Evolutionary conservation across 1,140 invertebrate species (phyloP), one percentile per base, ranked within the genome.

Genomic region (Mercenaria mercenaria): DNA sequence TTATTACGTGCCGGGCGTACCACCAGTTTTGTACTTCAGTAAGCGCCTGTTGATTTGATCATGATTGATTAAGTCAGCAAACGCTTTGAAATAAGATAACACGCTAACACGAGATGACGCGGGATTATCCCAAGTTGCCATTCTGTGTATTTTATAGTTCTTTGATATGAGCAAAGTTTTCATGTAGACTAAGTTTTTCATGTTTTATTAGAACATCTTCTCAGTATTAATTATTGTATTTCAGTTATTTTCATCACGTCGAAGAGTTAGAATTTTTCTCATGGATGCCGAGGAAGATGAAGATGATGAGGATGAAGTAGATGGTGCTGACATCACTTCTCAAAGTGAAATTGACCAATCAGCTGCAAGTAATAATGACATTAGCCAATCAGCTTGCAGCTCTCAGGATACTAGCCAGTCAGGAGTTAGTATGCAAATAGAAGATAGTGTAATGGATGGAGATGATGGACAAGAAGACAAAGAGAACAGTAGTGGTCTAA

Each of bases 231-330:
- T n/a, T 72, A 23, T 20, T 72, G 20, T 72, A 11, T 72, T 67
- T 20, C 85, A 95, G 83, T 96, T 99, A 18, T 98, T 98, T 26
- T 97, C 98, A 93, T 98, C 97, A 91, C 96, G 96, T 88, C 97
- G 98, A 81, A 98, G 98, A 95, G 97, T 99, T 61, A 96, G 98
- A 88, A 96, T 99, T 50, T 98, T 98, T 93, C 98, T 99, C 95
- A 99, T 99, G 97, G 98, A 99, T 96, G 97, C 97, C 0, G 98
- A 98, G 93, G 98, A 98, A 10, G 98, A 99, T 91, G 96, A 96
- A 8, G 96, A 96, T 32, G 98, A 98, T 91, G 97, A 98, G 43
- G 97, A 98, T 32, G 92, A 91, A 1, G 92, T 92, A 2, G 91
- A 86, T 34, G 93, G 92, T 26, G 86, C 69, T 72, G 92, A 92